Evolutionary conservation across 2,888 invertebrate genomes (phyloP), one percentile per base, ranked within the genome.

Genomic region (Agriopis leucophaearia): DNA sequence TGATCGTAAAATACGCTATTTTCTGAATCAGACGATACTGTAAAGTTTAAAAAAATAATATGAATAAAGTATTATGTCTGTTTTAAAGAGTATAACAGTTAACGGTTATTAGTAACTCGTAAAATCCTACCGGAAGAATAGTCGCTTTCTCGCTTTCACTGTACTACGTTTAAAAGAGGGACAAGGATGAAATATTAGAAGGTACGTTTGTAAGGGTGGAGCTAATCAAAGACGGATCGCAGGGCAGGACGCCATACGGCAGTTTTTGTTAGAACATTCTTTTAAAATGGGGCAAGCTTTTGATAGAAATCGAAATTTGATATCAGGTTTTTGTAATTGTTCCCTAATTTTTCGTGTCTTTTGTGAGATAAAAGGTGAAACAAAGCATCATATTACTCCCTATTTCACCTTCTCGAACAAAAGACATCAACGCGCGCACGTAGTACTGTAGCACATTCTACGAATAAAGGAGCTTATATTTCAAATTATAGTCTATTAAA

Each of bases 341-440:
- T 35, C 38, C 12, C 59, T 59, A 59, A 59, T 48, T 16, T 10
- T 16, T 35, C 8, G n/a, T 35, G 8, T 50, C 13, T 18, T 47
- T 27, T 27, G 27, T 27, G 27, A 27, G 27, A 27, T 27, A 27
- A 27, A 27, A 27, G 27, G 27, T 4, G 27, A 27, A 27, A 27
- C 27, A 27, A 27, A 27, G 27, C 27, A 27, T 27, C 15, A 8
- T 45, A 2, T 6, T 8, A n/a, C 7, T n/a, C 13, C 8, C 15
- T 15, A 45, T 45, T 45, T 8, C 40, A 13, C 18, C 6, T 45
- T 47, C 42, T 55, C 60, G 66, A 77, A 83, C 81, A 83, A 83
- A 87, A 86, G 85, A 87, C 73, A 72, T 86, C 79, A 87, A 86
- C 86, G 86, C 84, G 81, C 78, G 55, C 61, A 48, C 57, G 27